These are phyloP conservation scores for Agapostemon virescens DNA, from an alignment of 2,888 invertebrate species.

Conservation along the genomic window DNA sequence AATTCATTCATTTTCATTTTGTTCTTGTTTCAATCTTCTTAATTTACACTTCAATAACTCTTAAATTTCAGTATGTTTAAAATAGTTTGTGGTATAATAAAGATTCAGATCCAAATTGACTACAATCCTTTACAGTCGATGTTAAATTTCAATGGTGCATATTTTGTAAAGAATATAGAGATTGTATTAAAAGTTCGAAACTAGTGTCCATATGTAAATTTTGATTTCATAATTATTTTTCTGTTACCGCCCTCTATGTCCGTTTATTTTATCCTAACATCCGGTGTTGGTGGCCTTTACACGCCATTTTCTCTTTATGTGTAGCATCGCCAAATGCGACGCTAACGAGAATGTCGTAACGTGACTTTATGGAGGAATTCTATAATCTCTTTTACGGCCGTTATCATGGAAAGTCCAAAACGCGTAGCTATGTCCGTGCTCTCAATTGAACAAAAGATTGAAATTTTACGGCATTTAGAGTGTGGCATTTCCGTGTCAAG, in stretches of 20 bases:
- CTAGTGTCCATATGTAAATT: background rate
- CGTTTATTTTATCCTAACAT: background rate
- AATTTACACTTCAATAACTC: too few species aligned
- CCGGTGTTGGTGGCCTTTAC: background rate
- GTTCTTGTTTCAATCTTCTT: background rate
- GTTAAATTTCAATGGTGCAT: too few species aligned
- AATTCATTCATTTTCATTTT: background rate
- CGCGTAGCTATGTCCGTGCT: background rate
- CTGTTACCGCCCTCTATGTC: background rate
- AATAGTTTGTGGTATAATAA: too few species aligned
- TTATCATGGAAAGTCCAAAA: background rate
- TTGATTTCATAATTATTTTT: background rate
- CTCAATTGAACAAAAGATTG: background rate
- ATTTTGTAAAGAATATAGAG: too few species aligned
- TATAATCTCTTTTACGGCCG: background rate
- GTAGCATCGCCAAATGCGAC: constrained; percentile 1
- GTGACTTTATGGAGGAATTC: constrained; percentile 4
- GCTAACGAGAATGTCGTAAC: background rate
- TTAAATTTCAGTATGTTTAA: too few species aligned
- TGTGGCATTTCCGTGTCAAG: background rate
- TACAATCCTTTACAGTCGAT: too few species aligned
- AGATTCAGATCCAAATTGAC: too few species aligned
- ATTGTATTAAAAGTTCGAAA: too few species aligned
- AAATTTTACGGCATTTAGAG: background rate
- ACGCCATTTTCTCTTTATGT: background rate